Evolutionary conservation across 2,888 invertebrate genomes (phyloP), one percentile per base, ranked within the genome.

Genomic region (Drosophila buzzatii): DNA sequence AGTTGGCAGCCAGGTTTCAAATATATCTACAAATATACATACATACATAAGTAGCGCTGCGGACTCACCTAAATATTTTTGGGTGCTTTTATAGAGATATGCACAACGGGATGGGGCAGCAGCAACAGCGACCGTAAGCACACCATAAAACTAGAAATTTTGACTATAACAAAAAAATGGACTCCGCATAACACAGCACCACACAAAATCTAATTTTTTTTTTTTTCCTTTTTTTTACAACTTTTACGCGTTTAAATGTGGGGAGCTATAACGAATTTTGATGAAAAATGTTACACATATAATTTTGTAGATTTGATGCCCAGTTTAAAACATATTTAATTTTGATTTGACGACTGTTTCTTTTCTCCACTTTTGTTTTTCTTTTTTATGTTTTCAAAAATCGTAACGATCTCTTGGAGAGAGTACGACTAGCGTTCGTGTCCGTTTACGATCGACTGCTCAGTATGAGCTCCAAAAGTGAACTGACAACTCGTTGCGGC

Each of bases 61-160:
- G 53, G 31, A 84, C 84, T 84, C 83, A 84, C 83, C 83, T 81
- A 81, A 76, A 79, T 78, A 60, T 61, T 66, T 44, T 62, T 70
- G 57, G 67, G 42, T 64, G 58, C 62, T 73, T 81, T 66, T 76
- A 51, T 73, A 65, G 70, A 70, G 68, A 74, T 81, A 76, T 83
- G 68, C 73, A 81, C 82, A 69, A 68, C 57, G 58, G 67, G 61
- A 67, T 62, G 68, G 64, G 65, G 57, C 70, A 73, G 60, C 69
- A 70, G 77, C 70, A 73, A 66, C 77, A 76, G 68, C 64, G 72
- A 37, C 55, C 62, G 55, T 44, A 61, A 60, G 58, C 55, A 79
- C 79, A 79, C 79, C 77, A 77, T 74, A 74, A 67, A 77, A 77
- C 74, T 74, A 63, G 42, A 47, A 77, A 77, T 77, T 77, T 77